Percentiles rank a stretch among this genome's conserved stretches.
Evolutionary conservation across 2,113 vertebrate species (phyloP).

Genomic region (Todiramphus chloris): DNA sequence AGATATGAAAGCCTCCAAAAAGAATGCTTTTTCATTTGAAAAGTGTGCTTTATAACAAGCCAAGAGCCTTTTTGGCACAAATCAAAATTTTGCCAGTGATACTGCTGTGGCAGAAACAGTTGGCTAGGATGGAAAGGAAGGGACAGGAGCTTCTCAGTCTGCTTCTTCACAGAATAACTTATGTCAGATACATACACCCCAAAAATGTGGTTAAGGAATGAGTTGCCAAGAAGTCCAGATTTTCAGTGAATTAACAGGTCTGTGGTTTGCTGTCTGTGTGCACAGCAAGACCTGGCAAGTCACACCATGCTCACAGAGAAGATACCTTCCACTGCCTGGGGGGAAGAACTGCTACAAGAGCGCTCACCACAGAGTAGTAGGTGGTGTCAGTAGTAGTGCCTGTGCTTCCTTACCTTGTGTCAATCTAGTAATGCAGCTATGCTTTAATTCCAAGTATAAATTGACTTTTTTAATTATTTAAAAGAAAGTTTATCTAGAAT

Average conservation of each 20-base stretch:
- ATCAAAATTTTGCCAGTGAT: background rate
- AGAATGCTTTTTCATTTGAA: background rate
- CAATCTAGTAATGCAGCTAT: background rate
- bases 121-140: background rate
- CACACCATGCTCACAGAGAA: background rate
- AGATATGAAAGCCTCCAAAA: background rate
- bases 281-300: background rate
- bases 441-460: background rate
- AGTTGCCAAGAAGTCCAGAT: background rate
- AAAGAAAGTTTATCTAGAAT: background rate
- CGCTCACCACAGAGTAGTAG: background rate
- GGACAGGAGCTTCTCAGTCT: background rate
- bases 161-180: background rate
- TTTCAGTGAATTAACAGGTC: background rate
- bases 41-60: background rate
- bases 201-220: background rate
- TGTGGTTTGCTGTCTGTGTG: background rate
- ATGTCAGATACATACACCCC: background rate
- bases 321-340: background rate
- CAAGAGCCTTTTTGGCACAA: background rate
- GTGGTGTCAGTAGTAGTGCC: background rate
- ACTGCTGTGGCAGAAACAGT: background rate
- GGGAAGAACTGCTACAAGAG: background rate
- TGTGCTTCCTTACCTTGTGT: background rate
- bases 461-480: background rate